Evolutionary conservation across 92 coral and sea anemone species (phyloP), one percentile per base, ranked within the genome.

Genomic region (Phenganax marumi): DNA sequence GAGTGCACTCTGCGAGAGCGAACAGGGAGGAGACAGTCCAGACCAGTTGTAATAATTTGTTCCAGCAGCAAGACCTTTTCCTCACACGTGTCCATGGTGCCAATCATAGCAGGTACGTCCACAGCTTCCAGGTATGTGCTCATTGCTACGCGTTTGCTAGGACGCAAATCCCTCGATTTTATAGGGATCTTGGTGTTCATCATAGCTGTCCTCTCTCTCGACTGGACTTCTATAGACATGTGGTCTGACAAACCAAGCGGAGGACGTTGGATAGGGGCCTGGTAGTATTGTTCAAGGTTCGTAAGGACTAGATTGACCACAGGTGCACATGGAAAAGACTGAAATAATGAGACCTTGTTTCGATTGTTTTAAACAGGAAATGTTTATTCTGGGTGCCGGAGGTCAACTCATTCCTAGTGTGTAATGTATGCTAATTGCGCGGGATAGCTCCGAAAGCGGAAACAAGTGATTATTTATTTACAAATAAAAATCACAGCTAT

Each of bases 11-110:
- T 77, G n/a, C 74, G 64, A 12, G 81, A 18, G 25, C 14, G 55
- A 47, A 56, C 13, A 57, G 83, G 86, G 17, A 62, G 50, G 22
- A 84, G 49, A 56, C 18, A n/a, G 83, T 84, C 75, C 11, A 84
- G 83, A 10, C 85, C 85, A 19, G 85, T 70, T 71, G 55, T 82
- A 52, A 82, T 23, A 50, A 82, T 68, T 19, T 70, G 46, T 46
- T 75, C 52, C 12, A 75, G 62, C 10, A 75, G 33, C 10, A 47
- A 50, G 0, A 58, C 72, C 16, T 70, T 82, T 12, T 71, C 85
- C 24, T 52, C 12, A 18, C 85, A 82, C 7, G 70, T 48, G 60
- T 71, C 62, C 10, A 17, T 80, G 24, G 85, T 23, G 65, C 66
- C 73, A 47, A 68, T 68, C 23, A 68, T 5, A 26, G 73, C 6